Evolutionary conservation across 2,797 vertebrate genomes (phyloP).

Genomic region (Sebastiscus tertius): DNA sequence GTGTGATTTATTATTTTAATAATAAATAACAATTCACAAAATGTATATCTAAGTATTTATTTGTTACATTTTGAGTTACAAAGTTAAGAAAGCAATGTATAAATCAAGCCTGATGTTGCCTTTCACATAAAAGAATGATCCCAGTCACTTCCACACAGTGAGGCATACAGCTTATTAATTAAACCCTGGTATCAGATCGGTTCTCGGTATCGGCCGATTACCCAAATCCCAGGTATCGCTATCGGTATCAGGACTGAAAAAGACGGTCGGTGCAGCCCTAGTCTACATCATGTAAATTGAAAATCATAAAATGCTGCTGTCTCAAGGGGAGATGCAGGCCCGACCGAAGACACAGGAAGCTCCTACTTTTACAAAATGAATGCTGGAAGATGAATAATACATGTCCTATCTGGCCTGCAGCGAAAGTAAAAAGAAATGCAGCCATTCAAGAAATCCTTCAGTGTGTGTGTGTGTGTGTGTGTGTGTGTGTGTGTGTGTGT

Average conservation of each 20-base stretch:
- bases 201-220: accelerated
- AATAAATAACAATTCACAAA: no score
- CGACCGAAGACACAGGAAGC: background rate
- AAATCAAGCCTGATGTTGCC: no score
- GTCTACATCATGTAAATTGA: background rate
- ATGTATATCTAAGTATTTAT: no score
- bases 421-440: background rate
- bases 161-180: no score
- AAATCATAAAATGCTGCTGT: background rate
- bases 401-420: background rate
- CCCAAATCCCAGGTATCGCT: no score
- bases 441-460: background rate
- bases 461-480: background rate
- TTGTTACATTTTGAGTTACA: no score
- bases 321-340: background rate
- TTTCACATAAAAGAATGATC: no score
- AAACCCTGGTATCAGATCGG: no score
- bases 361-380: background rate
- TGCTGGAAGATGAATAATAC: constrained; percentile 8
- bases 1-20: no score
- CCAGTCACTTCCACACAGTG: no score
- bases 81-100: no score
- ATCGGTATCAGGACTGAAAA: no score
- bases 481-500: background rate
- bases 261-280: accelerated